These are phyloP conservation scores for Scotopteryx bipunctaria DNA, from an alignment of 2,888 invertebrate genomes.

Conservation along the genomic window DNA sequence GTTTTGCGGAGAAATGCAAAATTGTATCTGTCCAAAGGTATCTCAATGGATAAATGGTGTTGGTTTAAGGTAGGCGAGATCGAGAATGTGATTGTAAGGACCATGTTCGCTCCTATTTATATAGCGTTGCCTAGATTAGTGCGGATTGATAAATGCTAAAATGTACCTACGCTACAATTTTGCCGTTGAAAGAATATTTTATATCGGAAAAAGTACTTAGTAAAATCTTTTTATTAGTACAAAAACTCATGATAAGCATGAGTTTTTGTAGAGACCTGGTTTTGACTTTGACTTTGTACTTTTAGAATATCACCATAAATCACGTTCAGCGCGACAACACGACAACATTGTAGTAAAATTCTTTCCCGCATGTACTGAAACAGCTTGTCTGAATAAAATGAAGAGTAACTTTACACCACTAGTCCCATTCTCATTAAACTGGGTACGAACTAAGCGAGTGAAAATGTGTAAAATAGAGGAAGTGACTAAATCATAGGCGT, in stretches of 20 bases:
- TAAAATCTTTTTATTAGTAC: too few relatives aligned
- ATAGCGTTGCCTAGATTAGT: constrained; percentile 35
- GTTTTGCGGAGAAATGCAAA: constrained; percentile 47
- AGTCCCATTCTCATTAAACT: background rate
- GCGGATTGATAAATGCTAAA: constrained; percentile 35
- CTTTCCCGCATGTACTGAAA: constrained; percentile 26
- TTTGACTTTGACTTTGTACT: constrained; percentile 30
- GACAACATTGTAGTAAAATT: constrained; percentile 22
- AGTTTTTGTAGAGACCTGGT: too few relatives aligned
- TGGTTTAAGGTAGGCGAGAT: constrained; percentile 42
- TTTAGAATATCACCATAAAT: constrained; percentile 31
- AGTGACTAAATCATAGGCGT: too few relatives aligned
- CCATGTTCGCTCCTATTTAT: constrained; percentile 37
- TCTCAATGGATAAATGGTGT: constrained; percentile 40
- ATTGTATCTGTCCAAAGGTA: constrained; percentile 46
- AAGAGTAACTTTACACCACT: constrained; percentile 3
- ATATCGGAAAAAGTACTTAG: constrained; percentile 23
- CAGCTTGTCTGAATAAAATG: constrained; percentile 9
- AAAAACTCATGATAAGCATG: too few relatives aligned
- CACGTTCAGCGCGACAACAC: constrained; percentile 20
- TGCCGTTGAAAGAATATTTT: constrained; percentile 28
- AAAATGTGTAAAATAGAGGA: too few relatives aligned
- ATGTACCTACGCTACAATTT: constrained; percentile 26
- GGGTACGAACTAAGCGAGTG: background rate
- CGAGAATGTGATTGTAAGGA: constrained; percentile 39